Percentiles rank a stretch among this genome's conserved stretches.
phyloP scores from a whole-genome alignment of 2,113 vertebrate genomes.

The Brachyhypopomus occidentalis region DNA sequence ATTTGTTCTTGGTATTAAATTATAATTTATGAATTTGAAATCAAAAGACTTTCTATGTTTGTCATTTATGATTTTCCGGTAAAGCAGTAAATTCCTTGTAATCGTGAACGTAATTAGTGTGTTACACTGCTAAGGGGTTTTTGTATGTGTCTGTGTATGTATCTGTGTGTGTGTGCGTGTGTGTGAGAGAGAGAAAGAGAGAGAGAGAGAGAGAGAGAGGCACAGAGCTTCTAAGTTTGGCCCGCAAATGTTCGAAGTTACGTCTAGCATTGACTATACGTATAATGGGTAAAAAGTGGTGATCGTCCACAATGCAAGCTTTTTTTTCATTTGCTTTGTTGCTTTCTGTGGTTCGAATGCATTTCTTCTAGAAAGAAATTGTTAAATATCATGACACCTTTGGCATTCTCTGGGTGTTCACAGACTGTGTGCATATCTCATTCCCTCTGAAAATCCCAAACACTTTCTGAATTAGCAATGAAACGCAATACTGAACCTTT shows the following conservation, averaged over 20 bases:
- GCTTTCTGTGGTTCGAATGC: background rate
- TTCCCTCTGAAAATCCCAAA: conserved; percentile 23
- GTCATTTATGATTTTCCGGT: conserved; percentile 66
- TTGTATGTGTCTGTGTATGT: conserved; percentile 18
- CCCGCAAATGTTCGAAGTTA: conserved; percentile 32
- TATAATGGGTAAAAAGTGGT: background rate
- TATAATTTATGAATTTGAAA: conserved; percentile 99
- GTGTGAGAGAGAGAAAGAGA: background rate
- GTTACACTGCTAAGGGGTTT: conserved; percentile 21
- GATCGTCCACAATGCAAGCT: background rate
- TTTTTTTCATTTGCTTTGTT: background rate
- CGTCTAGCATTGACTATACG: conserved; percentile 19
- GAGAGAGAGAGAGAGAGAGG: background rate
- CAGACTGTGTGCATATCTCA: conserved; percentile 8
- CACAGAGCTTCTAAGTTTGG: conserved; percentile 11
- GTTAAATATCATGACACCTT: background rate
- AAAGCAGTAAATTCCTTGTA: conserved; percentile 26
- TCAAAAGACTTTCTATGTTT: conserved; percentile 86
- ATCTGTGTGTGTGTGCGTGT: conserved; percentile 48
- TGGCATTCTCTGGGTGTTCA: background rate
- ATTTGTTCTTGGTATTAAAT: conserved; percentile 99
- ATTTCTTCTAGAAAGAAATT: background rate
- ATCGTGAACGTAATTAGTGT: conserved; percentile 13
- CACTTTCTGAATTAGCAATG: conserved; percentile 35
- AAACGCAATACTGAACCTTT: conserved; percentile 41